phyloP scores from a whole-genome alignment of 2,113 vertebrate species.

The Psophia crepitans region DNA sequence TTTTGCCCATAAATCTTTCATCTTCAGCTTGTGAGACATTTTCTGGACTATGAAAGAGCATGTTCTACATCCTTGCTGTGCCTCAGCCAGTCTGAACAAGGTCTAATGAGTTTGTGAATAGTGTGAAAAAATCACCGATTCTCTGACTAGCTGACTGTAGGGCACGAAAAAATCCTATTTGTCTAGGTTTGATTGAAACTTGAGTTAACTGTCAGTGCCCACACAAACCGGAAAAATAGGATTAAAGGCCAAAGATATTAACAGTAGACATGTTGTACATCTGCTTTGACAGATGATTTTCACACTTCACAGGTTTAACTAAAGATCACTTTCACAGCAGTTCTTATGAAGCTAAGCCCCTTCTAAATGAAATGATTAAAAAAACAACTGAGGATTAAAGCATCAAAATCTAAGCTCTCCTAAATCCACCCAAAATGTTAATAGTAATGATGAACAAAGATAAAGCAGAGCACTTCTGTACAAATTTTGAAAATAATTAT shows the following conservation, averaged over 20 bases:
- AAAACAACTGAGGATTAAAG: constrained; percentile 9
- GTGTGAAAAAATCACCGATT: constrained; percentile 30
- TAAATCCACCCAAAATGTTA: neutral
- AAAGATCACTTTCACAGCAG: constrained; percentile 32
- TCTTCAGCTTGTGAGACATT: constrained; percentile 1
- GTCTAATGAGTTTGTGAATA: constrained; percentile 52
- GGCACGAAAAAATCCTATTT: constrained; percentile 47
- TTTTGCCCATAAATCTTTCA: neutral
- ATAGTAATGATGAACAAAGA: neutral
- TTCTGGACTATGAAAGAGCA: neutral
- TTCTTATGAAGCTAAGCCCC: constrained; percentile 13
- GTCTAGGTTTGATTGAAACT: constrained; percentile 43
- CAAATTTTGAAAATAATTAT: neutral
- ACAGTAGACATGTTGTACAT: constrained; percentile 10
- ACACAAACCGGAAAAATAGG: neutral
- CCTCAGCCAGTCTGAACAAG: constrained; percentile 25
- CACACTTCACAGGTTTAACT: constrained; percentile 62
- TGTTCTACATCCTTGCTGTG: constrained; percentile 1
- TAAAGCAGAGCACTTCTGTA: neutral
- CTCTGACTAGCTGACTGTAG: neutral
- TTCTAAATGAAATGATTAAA: neutral
- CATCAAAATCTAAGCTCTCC: neutral
- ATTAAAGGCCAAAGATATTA: constrained; percentile 56
- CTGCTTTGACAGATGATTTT: constrained; percentile 66
- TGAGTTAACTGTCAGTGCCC: constrained; percentile 13